Evolutionary conservation across 2,888 invertebrate genomes (phyloP), one percentile per base, ranked within the genome.

Genomic region (Ariolimax columbianus): DNA sequence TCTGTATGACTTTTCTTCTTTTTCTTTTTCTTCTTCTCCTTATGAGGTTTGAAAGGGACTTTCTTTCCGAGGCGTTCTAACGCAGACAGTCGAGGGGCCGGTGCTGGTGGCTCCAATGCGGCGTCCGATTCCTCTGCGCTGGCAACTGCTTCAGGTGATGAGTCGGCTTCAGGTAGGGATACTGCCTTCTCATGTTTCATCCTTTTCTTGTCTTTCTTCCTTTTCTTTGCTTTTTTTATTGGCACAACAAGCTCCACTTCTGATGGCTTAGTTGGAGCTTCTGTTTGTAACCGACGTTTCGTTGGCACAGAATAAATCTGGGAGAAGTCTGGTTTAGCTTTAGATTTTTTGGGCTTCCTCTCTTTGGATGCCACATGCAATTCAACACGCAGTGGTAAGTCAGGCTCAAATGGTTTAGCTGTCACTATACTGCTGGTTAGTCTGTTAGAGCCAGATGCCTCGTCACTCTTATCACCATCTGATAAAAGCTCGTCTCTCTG

Each of bases 31-130:
- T 70, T 84, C 77, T 83, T 83, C 77, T 81, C 72, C 66, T 63
- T 63, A 14, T 78, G 43, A 30, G n/a, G 19, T 51, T 72, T 72
- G n/a, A 84, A 47, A 26, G 82, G 82, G 36, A 86, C 86, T 55
- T 88, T 86, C 26, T 85, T 86, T 36, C 90, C 90, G 51, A 90
- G 86, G 66, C 90, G 87, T 14, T 90, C 89, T 79, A 89, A 87
- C 26, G 89, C 89, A 63, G 90, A 90, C 30, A 84, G 75, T 30
- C 86, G 77, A 30, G 75, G 55, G 6, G 81, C 47, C 30, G 59
- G 82, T 36, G 47, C 7, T 55, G 55, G 19, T 59, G 43, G 36
- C 33, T 59, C 26, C 47, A 77, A 72, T 47, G 83, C 86, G 4
- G 86, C 55, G 3, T 68, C 83, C 36, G 43, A 30, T 33, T 83